Evolutionary conservation across 2,113 vertebrate species (phyloP).

Genomic region (Rhagologus leucostigma): DNA sequence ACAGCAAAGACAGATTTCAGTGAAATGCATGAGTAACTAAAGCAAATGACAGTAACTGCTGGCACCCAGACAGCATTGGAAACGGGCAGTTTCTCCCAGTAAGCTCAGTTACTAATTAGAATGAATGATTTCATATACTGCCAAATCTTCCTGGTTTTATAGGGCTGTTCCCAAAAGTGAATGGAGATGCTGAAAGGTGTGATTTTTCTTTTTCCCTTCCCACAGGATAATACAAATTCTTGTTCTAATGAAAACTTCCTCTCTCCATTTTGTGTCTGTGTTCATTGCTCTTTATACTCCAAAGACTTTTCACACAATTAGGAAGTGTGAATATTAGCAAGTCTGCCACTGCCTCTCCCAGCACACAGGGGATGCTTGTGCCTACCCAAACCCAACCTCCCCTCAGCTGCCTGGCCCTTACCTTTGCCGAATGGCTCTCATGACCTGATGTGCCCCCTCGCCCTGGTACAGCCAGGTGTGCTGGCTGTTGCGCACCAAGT

Average conservation of each 20-base stretch:
- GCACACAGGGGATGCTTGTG: background rate
- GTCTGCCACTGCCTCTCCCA: background rate
- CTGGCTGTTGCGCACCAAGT: conserved; percentile 86
- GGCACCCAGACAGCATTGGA: conserved; percentile 40
- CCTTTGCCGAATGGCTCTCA: conserved; percentile 87
- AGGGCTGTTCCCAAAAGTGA: conserved; percentile 50
- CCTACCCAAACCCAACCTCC: background rate
- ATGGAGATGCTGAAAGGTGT: conserved; percentile 29
- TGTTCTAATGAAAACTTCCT: conserved; percentile 31
- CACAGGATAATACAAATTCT: conserved; percentile 6
- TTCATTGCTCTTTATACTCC: background rate
- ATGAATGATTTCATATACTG: conserved; percentile 31
- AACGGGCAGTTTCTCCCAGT: background rate
- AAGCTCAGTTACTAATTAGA: conserved; percentile 53
- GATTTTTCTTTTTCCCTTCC: conserved; percentile 31
- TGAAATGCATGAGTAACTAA: conserved; percentile 57
- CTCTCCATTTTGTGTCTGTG: background rate
- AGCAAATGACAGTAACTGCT: conserved; percentile 39
- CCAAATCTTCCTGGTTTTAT: conserved; percentile 43
- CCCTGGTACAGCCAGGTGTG: conserved; percentile 92
- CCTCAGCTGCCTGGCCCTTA: conserved; percentile 49
- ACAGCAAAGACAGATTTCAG: background rate
- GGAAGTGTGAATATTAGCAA: background rate
- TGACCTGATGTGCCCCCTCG: conserved; percentile 86
- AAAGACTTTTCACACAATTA: background rate